Evolutionary conservation across 92 coral and sea anemone species (phyloP).

Genomic region (Metridium senile): DNA sequence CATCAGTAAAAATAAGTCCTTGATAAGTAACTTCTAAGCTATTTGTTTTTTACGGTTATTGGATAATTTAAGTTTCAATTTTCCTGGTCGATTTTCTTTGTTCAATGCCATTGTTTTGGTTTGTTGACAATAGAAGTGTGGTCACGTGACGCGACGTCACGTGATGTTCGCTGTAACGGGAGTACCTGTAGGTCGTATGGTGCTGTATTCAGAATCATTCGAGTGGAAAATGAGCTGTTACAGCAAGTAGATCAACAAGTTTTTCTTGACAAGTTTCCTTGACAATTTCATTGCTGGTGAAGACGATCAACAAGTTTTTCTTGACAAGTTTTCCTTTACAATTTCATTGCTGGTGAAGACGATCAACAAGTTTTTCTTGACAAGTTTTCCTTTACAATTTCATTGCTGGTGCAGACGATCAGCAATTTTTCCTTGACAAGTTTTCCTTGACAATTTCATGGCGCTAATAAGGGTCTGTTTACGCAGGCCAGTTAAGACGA

Average conservation of each 20-base stretch:
- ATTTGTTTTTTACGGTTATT: background rate
- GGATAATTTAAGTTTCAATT: background rate
- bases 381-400: too few relatives aligned
- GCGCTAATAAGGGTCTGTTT: too few relatives aligned
- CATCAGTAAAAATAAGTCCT: too few relatives aligned
- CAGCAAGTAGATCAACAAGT: background rate
- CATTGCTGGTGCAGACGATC: too few relatives aligned
- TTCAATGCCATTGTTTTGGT: slow-evolving; percentile 9
- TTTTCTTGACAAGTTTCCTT: background rate
- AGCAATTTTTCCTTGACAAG: too few relatives aligned
- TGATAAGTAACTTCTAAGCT: too few relatives aligned
- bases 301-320: too few relatives aligned
- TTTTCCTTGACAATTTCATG: too few relatives aligned
- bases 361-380: background rate
- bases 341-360: too few relatives aligned
- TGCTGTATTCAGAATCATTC: slow-evolving; percentile 15
- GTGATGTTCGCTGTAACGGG: background rate
- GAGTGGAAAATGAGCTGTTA: slow-evolving; percentile 8
- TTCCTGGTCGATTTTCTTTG: background rate
- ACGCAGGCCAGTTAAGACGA: too few relatives aligned
- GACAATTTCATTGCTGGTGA: too few relatives aligned
- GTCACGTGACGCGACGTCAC: slow-evolving; percentile 7
- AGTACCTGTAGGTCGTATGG: slow-evolving; percentile 22
- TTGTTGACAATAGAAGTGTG: background rate
- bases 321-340: too few relatives aligned